Base-by-base conservation (phyloP, 2,113 vertebrate genomes). In the Xiphophorus hellerii region DNA sequence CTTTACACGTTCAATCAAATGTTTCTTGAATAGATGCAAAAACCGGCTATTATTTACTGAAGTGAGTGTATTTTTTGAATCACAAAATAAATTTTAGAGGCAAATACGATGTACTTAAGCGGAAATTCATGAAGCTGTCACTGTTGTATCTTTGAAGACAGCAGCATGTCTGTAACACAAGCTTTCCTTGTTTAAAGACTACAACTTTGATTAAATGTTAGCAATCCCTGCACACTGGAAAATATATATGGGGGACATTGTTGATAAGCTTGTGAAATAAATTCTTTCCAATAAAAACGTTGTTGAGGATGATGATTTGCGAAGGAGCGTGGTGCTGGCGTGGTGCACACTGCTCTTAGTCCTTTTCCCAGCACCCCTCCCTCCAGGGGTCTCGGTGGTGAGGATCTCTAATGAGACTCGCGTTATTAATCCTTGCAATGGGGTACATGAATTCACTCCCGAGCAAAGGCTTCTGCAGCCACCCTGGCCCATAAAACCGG, bases 351-450 rank as follows among this genome's bases (percentile, higher is more conserved):
- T 87, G 71, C 81, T 86, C 88, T 88, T 69, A 64, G 37, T 91
- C 89, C 73, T 83, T 85, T 94, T 88, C 91, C 90, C 88, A 94
- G 89, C 88, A 89, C 85, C 89, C 89, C 88, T 93, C 92, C 86
- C 87, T 87, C 87, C 62, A 72, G 82, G 89, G 87, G 91, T 85
- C 90, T 92, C 3, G 1, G 92, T 90, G 76, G 91, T 90, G 66
- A 81, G 89, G 91, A 92, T 94, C 90, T 90, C 91, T 94, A 94
- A 92, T 93, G 92, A 96, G 87, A 84, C 67, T 87, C 71, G 86
- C 88, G 87, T 91, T 94, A 93, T 92, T 95, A 90, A 90, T 94
- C 90, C 92, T 94, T 93, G 85, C 90, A 89, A 81, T 94, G 90
- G 93, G 89, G 82, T 80, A 83, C 72, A 91, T 91, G 91, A 94